phyloP scores from a whole-genome alignment of 2,113 vertebrate species.

The Peromyscus maniculatus region DNA sequence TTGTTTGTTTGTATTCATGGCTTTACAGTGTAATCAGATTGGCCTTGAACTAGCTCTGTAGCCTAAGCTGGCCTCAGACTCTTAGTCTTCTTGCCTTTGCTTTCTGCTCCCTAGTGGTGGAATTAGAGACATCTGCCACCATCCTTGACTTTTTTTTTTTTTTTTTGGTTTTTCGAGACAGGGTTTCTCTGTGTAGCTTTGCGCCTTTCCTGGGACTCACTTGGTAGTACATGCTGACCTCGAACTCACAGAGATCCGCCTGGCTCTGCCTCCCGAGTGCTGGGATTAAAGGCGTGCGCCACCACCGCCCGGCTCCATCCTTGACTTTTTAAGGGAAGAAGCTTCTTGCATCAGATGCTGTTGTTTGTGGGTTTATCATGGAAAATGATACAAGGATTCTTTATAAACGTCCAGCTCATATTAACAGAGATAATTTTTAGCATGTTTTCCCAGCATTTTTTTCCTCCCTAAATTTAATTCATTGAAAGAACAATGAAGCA shows the following conservation, averaged over 20 bases:
- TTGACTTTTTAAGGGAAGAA: conserved; percentile 30
- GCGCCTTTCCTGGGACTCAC: too few species aligned
- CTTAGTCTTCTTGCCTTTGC: background rate
- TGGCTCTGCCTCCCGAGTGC: too few species aligned
- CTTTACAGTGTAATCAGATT: background rate
- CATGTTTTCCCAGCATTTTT: conserved; percentile 15
- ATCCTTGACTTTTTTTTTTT: background rate
- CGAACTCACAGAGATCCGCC: too few species aligned
- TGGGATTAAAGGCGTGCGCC: too few species aligned
- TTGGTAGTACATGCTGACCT: too few species aligned
- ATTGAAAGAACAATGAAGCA: background rate
- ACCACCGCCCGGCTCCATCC: too few species aligned
- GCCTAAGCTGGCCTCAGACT: background rate
- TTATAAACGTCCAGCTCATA: conserved; percentile 5
- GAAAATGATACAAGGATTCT: conserved; percentile 21
- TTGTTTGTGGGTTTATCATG: conserved; percentile 57
- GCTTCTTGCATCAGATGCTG: background rate
- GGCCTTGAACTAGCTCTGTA: background rate
- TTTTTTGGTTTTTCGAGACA: too few species aligned
- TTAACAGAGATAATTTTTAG: conserved; percentile 46
- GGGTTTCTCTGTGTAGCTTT: too few species aligned
- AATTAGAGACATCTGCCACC: background rate
- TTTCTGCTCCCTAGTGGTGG: background rate
- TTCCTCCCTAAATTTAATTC: conserved; percentile 38
- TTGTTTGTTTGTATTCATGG: background rate